phyloP scores from a whole-genome alignment of 64 coral and sea anemone genomes.

The Astreopora myriophthalma region DNA sequence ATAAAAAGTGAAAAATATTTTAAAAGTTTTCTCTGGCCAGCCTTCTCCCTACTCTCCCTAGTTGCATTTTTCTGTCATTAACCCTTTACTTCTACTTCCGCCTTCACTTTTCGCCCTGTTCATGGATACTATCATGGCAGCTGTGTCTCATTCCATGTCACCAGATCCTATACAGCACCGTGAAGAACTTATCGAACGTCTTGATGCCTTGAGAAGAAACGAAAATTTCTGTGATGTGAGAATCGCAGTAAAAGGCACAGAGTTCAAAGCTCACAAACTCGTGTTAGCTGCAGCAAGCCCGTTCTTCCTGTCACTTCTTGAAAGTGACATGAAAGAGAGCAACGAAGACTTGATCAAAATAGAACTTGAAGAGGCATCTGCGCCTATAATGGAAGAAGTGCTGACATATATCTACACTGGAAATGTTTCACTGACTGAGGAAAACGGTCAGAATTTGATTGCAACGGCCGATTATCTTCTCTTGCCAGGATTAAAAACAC shows the following conservation, averaged over 20 bases:
- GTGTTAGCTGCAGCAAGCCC: neutral
- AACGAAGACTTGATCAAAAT: neutral
- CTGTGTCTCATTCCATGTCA: neutral
- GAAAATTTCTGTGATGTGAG: neutral
- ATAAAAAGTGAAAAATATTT: too few species aligned
- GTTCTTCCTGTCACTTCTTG: neutral
- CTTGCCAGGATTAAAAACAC: neutral
- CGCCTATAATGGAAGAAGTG: neutral
- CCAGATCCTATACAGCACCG: neutral
- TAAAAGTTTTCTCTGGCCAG: too few species aligned
- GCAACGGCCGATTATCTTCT: conserved; percentile 22
- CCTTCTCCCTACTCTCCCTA: too few species aligned
- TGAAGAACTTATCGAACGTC: neutral
- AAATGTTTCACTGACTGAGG: neutral
- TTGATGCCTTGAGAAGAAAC: neutral
- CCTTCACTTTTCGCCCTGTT: neutral
- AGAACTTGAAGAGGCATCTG: conserved; percentile 2
- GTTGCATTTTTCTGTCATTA: neutral
- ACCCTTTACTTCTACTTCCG: neutral
- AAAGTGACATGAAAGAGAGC: neutral
- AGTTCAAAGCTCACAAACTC: neutral
- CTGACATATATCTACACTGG: neutral
- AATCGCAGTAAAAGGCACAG: neutral
- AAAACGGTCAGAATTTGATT: conserved; percentile 9
- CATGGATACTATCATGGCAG: neutral